Percentiles rank a stretch among this genome's conserved stretches.
Evolutionary conservation across 2,797 vertebrate species (phyloP).

Genomic region (Melanotaenia trifasciata): DNA sequence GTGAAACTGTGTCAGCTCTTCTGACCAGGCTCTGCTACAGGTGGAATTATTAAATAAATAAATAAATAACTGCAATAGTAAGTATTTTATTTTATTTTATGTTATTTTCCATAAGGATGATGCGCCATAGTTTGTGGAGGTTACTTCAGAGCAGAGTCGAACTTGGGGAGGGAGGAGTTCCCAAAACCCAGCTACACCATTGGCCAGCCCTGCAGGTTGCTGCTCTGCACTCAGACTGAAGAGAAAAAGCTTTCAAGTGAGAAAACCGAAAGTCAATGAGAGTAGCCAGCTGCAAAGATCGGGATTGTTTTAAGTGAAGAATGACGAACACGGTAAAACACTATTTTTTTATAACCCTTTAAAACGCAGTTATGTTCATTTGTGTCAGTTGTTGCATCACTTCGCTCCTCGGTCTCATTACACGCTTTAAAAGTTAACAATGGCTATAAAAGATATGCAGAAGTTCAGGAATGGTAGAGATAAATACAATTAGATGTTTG

Average conservation of each 20-base stretch:
- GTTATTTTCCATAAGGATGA: background rate
- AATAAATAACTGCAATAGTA: too few relatives aligned
- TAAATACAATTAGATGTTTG: background rate
- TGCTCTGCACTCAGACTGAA: background rate
- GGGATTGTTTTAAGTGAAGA: background rate
- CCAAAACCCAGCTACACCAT: conserved; percentile 55
- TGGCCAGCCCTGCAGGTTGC: conserved; percentile 47
- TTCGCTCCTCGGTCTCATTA: accelerated
- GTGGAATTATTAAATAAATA: too few relatives aligned
- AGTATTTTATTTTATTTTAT: too few relatives aligned
- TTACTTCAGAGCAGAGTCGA: conserved; percentile 37
- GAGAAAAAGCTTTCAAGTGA: background rate
- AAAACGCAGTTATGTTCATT: too few relatives aligned
- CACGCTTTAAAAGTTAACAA: background rate
- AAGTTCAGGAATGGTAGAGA: accelerated
- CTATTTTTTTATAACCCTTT: background rate
- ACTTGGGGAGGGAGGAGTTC: conserved; percentile 69
- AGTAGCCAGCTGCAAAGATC: background rate
- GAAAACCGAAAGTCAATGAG: conserved; percentile 10
- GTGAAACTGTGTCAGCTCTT: background rate
- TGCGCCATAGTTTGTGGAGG: background rate
- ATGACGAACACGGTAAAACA: conserved; percentile 63
- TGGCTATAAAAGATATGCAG: background rate
- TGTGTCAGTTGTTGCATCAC: background rate
- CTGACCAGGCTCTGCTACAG: background rate